Base-by-base conservation (phyloP, 1,140 invertebrate species). In the Holotrichia oblita region DNA sequence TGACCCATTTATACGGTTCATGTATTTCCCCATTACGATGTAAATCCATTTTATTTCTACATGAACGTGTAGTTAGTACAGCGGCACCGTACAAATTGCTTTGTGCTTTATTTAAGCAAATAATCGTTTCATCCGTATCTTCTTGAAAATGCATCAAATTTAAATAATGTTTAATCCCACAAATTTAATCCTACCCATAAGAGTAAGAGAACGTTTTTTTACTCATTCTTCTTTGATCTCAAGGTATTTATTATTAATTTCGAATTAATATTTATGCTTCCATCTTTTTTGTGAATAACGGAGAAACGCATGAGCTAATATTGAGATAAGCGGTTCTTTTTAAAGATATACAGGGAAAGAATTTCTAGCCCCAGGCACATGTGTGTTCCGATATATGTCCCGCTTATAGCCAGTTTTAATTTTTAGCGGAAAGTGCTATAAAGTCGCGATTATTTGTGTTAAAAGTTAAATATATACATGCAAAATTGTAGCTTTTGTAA, bases 261-360 rank as follows among this genome's bases (percentile, higher is more conserved):
- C 61, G 12, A 17, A 4, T 69, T 69, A 69, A 69, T 69, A 69
- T 69, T 27, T 69, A 69, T 69, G 22, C 7, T 10, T 27, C 22
- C 14, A 69, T 69, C 20, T 69, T 69, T 69, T 34, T 69, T 20
- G 22, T 69, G 4, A 69, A 27, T 27, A 69, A 69, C 61, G 17
- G 61, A 10, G 20, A 27, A 34, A 69, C 22, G 22, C 22, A 27
- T 69, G 61, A 69, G 22, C 61, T 69, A 69, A 69, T 69, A 69
- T 69, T 69, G 61, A 69, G 61, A 69, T 69, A 34, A 69, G 61
- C 17, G 61, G 27, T 69, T 69, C 61, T 69, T 69, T 69, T 69
- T 69, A 69, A 69, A 17, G 22, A 34, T 69, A 8, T 22, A 24
- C 12, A 9, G 0, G 12, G 61, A 22, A 69, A 69, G 27, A 69